phyloP scores from a whole-genome alignment of 2,888 invertebrate species.

The Heliconius erato region DNA sequence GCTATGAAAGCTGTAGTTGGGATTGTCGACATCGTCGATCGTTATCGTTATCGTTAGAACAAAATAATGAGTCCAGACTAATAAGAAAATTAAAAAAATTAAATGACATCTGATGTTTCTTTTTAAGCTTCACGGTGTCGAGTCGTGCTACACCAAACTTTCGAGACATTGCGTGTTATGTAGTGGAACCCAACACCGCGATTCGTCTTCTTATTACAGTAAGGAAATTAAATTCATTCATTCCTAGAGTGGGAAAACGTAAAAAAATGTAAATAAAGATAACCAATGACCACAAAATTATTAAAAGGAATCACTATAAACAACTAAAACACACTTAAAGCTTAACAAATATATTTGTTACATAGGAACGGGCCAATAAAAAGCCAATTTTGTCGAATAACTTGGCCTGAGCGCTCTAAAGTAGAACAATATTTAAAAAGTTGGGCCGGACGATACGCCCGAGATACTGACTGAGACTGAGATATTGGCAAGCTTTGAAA shows the following conservation, averaged over 20 bases:
- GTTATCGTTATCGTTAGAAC: too few species aligned
- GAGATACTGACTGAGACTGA: conserved; percentile 28
- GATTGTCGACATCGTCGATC: too few species aligned
- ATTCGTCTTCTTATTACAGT: too few species aligned
- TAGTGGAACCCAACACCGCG: too few species aligned
- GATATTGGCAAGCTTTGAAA: conserved; percentile 39
- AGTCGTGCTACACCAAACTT: neutral
- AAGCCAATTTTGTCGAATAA: conserved; percentile 32
- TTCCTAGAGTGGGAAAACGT: neutral
- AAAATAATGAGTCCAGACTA: too few species aligned
- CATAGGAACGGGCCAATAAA: conserved; percentile 15
- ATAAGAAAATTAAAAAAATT: too few species aligned
- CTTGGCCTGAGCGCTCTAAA: conserved; percentile 30
- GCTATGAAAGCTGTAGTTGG: too few species aligned
- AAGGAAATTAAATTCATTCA: too few species aligned
- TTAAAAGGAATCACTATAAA: too few species aligned
- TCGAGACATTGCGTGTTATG: too few species aligned
- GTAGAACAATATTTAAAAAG: conserved; percentile 42
- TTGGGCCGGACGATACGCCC: conserved; percentile 35
- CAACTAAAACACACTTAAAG: neutral
- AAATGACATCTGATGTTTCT: too few species aligned
- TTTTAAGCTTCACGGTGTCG: neutral
- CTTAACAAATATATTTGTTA: neutral
- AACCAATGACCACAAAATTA: neutral
- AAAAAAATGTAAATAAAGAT: neutral